Base-by-base conservation (phyloP, 2,113 vertebrate genomes). In the Cyphomyrus discorhynchus region DNA sequence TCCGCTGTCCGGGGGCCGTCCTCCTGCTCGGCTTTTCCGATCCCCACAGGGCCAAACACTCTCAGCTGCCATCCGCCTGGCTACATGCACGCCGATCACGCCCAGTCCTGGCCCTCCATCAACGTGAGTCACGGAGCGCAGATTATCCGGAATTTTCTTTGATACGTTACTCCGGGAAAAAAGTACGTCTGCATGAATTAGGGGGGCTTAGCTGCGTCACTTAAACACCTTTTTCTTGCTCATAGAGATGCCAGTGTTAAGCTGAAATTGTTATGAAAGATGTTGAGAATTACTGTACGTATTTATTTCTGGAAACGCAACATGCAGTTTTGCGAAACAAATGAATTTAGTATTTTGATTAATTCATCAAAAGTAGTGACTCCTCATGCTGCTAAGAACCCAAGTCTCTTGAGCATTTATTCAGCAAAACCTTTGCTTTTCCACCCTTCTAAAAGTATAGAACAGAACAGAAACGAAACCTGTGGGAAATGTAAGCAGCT, bases 51-150 rank as follows among this genome's bases (percentile, higher is more conserved):
- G 50, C 92, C 97, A 0, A 95, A 89, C 92, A 96, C 94, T 74
- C 94, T 97, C 93, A 27, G 95, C 96, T 94, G 97, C 97, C 94
- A 97, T 97, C 70, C 89, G 17, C 95, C 93, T 90, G 97, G 92
- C 89, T 96, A 96, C 93, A 83, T 95, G 90, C 94, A 95, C 7
- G 93, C 97, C 0, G 98, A 99, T 91, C 98, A 99, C 49, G 98
- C 98, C 47, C 98, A 99, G 96, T 99, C 98, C 94, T 99, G 98
- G 98, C 98, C 98, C 0, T 98, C 98, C 6, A 99, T 99, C 91
- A 99, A 99, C 0, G 98, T 99, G 94, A 98, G 98, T 94, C 47
- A 45, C 27, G 7, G 70, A 17, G 15, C 3, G 4, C 70, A 35
- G 70, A 77, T 39, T 15, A 19, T 80, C 74, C 35, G 11, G 31